Conservation (phyloP, 2,888 invertebrate species). For the Tortrix viridana region DNA sequence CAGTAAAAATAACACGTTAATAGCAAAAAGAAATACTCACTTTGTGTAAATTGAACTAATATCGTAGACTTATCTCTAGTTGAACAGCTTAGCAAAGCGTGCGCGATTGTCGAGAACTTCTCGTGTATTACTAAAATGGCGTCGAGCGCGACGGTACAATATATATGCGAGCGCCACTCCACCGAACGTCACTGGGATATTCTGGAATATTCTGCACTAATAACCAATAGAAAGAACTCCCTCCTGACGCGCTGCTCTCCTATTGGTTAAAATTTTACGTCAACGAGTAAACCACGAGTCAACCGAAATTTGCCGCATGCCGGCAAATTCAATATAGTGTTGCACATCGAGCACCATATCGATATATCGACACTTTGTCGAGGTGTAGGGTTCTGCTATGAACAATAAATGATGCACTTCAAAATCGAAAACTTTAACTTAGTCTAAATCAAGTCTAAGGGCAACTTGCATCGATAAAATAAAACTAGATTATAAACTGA, state of each 20-base stretch:
- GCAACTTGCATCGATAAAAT: no score
- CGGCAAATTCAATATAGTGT: slow-evolving; percentile 14
- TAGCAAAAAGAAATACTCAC: slow-evolving; percentile 58
- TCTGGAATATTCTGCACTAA: slow-evolving; percentile 73
- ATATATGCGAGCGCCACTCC: slow-evolving; percentile 59
- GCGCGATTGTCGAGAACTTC: slow-evolving; percentile 80
- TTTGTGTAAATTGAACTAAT: slow-evolving; percentile 55
- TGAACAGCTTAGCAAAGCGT: slow-evolving; percentile 74
- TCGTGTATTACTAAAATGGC: slow-evolving; percentile 76
- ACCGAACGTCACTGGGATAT: slow-evolving; percentile 68
- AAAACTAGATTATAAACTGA: no score
- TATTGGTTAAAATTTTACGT: slow-evolving; percentile 61
- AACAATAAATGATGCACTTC: no score
- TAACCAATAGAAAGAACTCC: slow-evolving; percentile 60
- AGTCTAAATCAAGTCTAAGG: no score
- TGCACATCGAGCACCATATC: background rate
- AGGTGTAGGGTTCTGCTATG: background rate
- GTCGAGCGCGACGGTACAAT: slow-evolving; percentile 48
- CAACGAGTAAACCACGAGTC: slow-evolving; percentile 17
- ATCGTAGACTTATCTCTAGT: slow-evolving; percentile 65
- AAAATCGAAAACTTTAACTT: no score
- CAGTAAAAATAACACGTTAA: slow-evolving; percentile 6
- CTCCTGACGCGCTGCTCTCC: slow-evolving; percentile 45
- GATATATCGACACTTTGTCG: slow-evolving; percentile 7
- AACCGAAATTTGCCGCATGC: slow-evolving; percentile 27